These are phyloP conservation scores for Acleris cristana DNA, from an alignment of 2,888 invertebrate species.

Conservation along the genomic window DNA sequence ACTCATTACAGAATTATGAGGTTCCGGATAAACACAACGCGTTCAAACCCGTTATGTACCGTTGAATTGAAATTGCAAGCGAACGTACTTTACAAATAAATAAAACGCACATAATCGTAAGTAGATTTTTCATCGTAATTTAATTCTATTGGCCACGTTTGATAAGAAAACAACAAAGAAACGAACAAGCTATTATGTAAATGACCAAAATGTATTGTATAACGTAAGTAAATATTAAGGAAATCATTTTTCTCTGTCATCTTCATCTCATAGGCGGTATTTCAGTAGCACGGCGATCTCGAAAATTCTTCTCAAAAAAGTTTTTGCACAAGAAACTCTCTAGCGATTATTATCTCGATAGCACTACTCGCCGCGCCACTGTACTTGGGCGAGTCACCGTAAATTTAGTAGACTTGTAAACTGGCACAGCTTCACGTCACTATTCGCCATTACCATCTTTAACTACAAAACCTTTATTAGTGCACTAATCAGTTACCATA, in stretches of 20 bases:
- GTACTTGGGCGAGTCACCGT: conserved; percentile 19
- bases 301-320: conserved; percentile 26
- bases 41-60: conserved; percentile 58
- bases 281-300: conserved; percentile 24
- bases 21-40: conserved; percentile 42
- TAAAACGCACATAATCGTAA: conserved; percentile 73
- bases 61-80: conserved; percentile 58
- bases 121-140: conserved; percentile 61
- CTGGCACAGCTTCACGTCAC: conserved; percentile 25
- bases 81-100: conserved; percentile 70
- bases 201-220: conserved; percentile 36
- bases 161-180: conserved; percentile 22
- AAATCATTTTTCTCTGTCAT: conserved; percentile 31
- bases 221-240: conserved; percentile 34
- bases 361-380: conserved; percentile 26
- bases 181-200: conserved; percentile 36
- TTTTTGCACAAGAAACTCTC: conserved; percentile 31
- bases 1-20: conserved; percentile 45
- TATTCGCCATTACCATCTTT: neutral
- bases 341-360: conserved; percentile 32
- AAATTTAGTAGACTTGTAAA: conserved; percentile 29
- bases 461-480: no score
- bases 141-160: conserved; percentile 44
- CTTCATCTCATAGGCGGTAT: conserved; percentile 22
- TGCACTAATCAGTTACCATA: neutral